Evolutionary conservation across 2,113 vertebrate species (phyloP).

Genomic region (Progne subis): DNA sequence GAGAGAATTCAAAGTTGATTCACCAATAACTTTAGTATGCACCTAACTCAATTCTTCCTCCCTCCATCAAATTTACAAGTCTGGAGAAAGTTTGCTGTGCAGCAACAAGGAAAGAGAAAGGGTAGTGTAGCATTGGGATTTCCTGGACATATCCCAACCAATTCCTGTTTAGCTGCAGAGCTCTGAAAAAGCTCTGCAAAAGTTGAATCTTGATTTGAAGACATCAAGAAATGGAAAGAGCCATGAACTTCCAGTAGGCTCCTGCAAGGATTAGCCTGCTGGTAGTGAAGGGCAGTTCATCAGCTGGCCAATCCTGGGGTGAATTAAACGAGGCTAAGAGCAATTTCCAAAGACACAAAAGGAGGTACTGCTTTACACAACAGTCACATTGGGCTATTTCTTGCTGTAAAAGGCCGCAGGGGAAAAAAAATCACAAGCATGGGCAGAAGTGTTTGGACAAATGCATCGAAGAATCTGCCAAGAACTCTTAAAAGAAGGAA

Average conservation of each 20-base stretch:
- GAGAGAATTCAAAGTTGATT: background rate
- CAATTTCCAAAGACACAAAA: slow-evolving; percentile 5
- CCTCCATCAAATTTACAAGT: background rate
- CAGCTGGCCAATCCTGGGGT: background rate
- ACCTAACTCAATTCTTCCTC: background rate
- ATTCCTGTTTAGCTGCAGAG: background rate
- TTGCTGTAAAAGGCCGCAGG: background rate
- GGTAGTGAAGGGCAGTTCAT: background rate
- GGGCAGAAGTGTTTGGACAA: background rate
- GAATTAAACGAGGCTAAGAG: background rate
- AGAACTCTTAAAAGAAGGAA: background rate
- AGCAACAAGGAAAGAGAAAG: background rate
- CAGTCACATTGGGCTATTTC: background rate
- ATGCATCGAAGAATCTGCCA: background rate
- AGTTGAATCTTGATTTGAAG: background rate
- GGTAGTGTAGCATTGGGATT: background rate
- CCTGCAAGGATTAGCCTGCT: background rate
- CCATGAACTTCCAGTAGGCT: background rate
- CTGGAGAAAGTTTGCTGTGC: background rate
- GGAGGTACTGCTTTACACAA: background rate
- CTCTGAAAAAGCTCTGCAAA: background rate
- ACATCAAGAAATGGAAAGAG: background rate
- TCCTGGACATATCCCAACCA: background rate
- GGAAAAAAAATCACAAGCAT: background rate
- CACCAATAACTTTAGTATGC: background rate